Evolutionary conservation across 2,888 invertebrate species (phyloP).

Genomic region (Meta bourneti): DNA sequence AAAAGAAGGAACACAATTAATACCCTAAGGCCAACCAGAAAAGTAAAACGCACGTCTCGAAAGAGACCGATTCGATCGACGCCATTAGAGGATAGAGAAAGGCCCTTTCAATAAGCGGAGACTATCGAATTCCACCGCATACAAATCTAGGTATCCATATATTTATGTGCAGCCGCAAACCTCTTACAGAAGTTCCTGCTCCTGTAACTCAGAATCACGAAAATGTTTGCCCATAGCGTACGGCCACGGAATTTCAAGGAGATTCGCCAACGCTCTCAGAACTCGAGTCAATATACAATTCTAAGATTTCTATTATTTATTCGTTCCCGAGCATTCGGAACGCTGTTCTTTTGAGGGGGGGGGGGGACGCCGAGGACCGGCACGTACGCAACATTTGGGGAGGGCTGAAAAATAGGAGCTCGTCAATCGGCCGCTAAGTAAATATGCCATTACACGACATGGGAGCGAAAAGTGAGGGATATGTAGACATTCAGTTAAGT

Average conservation of each 20-base stretch:
- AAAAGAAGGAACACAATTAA: too few species aligned
- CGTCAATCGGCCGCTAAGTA: slow-evolving; percentile 54
- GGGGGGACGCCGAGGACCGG: slow-evolving; percentile 5
- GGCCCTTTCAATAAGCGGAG: slow-evolving; percentile 26
- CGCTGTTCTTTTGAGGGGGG: slow-evolving; percentile 50
- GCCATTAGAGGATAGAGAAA: slow-evolving; percentile 4
- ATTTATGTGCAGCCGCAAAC: slow-evolving; percentile 59
- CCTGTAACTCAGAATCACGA: slow-evolving; percentile 60
- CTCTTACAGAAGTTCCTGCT: slow-evolving; percentile 51
- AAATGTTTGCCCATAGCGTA: slow-evolving; percentile 64
- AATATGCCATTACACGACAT: slow-evolving; percentile 53
- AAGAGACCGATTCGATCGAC: neutral
- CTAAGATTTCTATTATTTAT: slow-evolving; percentile 55
- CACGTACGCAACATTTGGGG: slow-evolving; percentile 42
- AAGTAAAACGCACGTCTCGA: neutral
- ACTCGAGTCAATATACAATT: slow-evolving; percentile 64
- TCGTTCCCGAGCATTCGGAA: slow-evolving; percentile 36
- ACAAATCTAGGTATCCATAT: slow-evolving; percentile 70
- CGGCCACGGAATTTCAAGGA: slow-evolving; percentile 59
- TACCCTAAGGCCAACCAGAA: too few species aligned
- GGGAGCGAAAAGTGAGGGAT: too few species aligned
- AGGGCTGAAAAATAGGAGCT: slow-evolving; percentile 42
- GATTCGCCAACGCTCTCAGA: slow-evolving; percentile 59
- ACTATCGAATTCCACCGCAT: slow-evolving; percentile 56
- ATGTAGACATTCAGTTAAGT: slow-evolving; percentile 25